Evolutionary conservation across 2,888 invertebrate genomes (phyloP).

Genomic region (Dusona sp.): DNA sequence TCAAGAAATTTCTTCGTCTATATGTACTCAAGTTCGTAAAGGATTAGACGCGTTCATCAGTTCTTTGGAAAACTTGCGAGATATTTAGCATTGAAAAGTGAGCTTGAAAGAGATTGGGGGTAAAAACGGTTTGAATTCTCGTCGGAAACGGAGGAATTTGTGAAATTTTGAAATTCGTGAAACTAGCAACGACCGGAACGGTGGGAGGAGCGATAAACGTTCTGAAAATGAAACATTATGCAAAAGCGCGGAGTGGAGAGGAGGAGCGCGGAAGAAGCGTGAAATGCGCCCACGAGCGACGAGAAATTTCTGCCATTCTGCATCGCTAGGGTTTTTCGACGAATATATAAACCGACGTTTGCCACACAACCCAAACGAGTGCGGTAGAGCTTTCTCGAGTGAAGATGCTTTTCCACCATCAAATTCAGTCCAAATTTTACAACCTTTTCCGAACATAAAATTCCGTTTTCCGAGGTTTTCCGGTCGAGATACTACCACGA

Average conservation of each 20-base stretch:
- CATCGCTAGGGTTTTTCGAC: slow-evolving; percentile 45
- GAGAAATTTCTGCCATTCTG: slow-evolving; percentile 43
- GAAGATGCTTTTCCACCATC: slow-evolving; percentile 21
- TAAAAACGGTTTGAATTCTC: neutral
- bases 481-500: slow-evolving; percentile 47
- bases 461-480: slow-evolving; percentile 43
- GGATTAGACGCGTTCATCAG: neutral
- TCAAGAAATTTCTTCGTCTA: neutral
- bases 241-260: slow-evolving; percentile 30
- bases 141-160: neutral
- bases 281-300: slow-evolving; percentile 34
- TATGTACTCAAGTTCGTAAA: neutral
- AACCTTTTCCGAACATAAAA: slow-evolving; percentile 53
- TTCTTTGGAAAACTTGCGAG: neutral
- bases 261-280: slow-evolving; percentile 31
- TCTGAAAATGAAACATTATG: slow-evolving; percentile 49
- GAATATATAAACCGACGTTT: slow-evolving; percentile 34
- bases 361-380: neutral
- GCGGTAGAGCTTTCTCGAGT: neutral
- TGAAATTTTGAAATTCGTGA: slow-evolving; percentile 24
- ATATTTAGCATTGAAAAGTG: slow-evolving; percentile 1
- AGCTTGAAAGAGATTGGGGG: neutral
- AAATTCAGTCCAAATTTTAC: slow-evolving; percentile 26
- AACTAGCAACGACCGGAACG: neutral
- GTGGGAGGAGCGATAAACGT: slow-evolving; percentile 14